These are phyloP conservation scores for Charadrius vociferus DNA, from an alignment of 2,113 vertebrate genomes.

Conservation along the genomic window DNA sequence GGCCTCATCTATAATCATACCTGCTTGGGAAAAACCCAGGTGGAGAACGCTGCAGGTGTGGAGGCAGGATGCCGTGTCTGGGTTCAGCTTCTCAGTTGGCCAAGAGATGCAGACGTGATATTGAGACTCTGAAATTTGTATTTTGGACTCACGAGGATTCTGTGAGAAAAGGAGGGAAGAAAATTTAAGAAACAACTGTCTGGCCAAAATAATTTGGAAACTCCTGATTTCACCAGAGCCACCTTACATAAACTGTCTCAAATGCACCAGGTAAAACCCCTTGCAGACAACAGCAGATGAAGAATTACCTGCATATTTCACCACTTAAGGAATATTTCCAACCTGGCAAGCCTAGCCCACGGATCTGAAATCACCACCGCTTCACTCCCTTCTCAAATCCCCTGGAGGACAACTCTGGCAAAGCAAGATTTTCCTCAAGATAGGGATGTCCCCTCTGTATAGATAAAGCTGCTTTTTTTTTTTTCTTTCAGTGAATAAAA, in stretches of 20 bases:
- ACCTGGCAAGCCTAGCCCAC: not conserved
- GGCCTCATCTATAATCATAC: not conserved
- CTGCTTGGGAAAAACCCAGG: not conserved
- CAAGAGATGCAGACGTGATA: accelerated
- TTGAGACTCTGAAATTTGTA: accelerated
- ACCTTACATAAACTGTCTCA: not conserved
- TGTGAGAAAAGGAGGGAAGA: not conserved
- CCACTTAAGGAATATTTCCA: not conserved
- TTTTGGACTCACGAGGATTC: not conserved
- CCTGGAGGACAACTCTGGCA: not conserved
- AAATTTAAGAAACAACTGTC: not conserved
- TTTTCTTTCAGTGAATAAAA: not conserved
- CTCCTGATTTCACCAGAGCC: not conserved
- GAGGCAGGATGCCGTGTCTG: not conserved
- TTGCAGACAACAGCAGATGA: not conserved
- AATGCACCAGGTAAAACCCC: not conserved
- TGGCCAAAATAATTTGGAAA: not conserved
- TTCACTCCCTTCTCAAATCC: not conserved
- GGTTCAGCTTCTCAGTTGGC: not conserved
- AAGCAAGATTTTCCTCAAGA: not conserved
- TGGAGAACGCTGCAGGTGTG: not conserved
- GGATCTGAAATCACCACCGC: not conserved
- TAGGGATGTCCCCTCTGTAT: not conserved
- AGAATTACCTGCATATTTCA: not conserved
- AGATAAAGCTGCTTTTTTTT: not conserved